A percentile compares a stretch with the other conserved stretches of the same genome.
phyloP scores from a whole-genome alignment of 64 coral and sea anemone species.

The Cladopsammia gracilis region DNA sequence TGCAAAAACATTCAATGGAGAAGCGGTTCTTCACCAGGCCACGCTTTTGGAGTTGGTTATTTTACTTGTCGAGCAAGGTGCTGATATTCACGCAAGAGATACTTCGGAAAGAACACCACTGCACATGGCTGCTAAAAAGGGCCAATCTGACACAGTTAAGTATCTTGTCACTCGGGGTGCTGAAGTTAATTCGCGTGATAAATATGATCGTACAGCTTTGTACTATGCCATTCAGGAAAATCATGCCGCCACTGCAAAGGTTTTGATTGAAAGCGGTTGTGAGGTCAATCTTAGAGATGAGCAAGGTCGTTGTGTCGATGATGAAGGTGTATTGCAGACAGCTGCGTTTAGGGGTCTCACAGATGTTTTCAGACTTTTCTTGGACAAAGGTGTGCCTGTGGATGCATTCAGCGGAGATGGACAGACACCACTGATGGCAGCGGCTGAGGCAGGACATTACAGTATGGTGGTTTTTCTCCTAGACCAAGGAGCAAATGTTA shows the following conservation, averaged over 20 bases:
- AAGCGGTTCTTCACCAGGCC: background rate
- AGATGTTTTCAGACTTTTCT: background rate
- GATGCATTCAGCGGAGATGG: background rate
- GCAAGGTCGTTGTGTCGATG: background rate
- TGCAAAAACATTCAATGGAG: background rate
- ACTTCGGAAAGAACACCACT: background rate
- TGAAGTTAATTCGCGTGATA: background rate
- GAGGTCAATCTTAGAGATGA: background rate
- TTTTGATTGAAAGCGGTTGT: slow-evolving; percentile 8
- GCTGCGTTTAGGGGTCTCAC: background rate
- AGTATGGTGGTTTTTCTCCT: background rate
- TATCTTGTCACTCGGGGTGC: slow-evolving; percentile 3
- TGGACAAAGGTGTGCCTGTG: background rate
- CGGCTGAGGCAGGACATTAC: background rate
- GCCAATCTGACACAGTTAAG: background rate
- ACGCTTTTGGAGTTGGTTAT: background rate
- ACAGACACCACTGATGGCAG: background rate
- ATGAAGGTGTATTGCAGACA: background rate
- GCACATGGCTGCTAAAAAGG: slow-evolving; percentile 1
- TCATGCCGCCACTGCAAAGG: background rate
- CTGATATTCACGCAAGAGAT: slow-evolving; percentile 3
- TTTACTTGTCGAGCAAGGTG: background rate
- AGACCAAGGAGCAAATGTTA: background rate
- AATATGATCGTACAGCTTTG: background rate
- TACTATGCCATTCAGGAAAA: background rate